Conservation (phyloP, 2,113 vertebrate species). For the Rhea americana region DNA sequence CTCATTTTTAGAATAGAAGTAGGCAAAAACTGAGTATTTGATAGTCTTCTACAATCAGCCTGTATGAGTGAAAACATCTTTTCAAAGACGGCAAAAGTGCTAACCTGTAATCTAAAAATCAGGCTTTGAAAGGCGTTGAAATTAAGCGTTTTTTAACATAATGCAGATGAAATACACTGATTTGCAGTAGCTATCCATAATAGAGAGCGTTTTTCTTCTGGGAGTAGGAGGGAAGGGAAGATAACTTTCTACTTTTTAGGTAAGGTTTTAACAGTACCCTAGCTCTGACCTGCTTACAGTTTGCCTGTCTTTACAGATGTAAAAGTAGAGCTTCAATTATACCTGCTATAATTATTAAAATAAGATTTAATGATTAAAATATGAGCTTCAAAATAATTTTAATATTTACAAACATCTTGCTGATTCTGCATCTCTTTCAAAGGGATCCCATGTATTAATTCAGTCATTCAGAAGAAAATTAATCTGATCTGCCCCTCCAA, state of each 20-base stretch:
- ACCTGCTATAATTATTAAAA: neutral
- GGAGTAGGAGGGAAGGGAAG: neutral
- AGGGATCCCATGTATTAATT: neutral
- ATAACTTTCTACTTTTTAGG: neutral
- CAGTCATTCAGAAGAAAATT: neutral
- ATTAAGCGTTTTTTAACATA: neutral
- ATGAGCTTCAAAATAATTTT: neutral
- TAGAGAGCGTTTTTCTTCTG: neutral
- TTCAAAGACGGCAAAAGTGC: neutral
- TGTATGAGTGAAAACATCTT: neutral
- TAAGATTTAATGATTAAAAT: neutral
- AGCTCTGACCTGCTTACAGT: neutral
- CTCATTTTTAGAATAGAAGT: neutral
- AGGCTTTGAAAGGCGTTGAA: neutral
- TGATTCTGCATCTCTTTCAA: neutral
- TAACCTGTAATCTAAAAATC: neutral
- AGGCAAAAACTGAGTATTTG: neutral
- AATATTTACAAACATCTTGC: neutral
- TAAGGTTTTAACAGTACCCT: neutral
- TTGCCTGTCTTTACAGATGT: neutral
- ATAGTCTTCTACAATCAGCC: neutral
- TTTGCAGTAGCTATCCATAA: fast-evolving
- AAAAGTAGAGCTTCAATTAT: neutral
- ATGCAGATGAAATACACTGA: neutral
- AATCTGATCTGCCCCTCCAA: neutral